Evolutionary conservation across 37 sponge, comb jelly and placozoan genomes (phyloP).

Genomic region (Halisarca cf. caerulea): DNA sequence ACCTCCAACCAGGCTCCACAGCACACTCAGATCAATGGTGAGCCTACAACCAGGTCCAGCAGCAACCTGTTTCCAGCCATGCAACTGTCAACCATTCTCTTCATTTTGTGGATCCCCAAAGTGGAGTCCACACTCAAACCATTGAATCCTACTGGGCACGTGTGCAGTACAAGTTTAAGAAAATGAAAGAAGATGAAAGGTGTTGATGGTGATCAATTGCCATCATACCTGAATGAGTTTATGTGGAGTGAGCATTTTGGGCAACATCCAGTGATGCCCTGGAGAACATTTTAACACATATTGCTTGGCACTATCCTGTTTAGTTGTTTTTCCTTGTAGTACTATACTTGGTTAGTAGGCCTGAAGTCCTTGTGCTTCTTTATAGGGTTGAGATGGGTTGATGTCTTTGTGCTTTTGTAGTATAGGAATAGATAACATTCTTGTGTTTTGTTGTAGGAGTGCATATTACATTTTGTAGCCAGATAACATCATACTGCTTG

Average conservation of each 20-base stretch:
- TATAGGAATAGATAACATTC: no score
- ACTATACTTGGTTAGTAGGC: no score
- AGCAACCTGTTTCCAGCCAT: conserved; percentile 37
- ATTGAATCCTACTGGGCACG: conserved; percentile 73
- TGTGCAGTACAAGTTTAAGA: conserved; percentile 53
- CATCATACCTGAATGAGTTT: neutral
- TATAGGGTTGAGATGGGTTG: no score
- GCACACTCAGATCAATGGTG: conserved; percentile 62
- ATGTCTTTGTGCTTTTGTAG: no score
- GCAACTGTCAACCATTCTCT: conserved; percentile 59
- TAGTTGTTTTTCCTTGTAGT: no score
- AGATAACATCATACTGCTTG: no score
- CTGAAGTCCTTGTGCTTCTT: no score
- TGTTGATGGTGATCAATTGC: neutral
- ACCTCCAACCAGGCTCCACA: conserved; percentile 43
- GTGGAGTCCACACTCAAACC: conserved; percentile 66
- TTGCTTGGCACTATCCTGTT: neutral
- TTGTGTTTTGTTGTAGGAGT: no score
- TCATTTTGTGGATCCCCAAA: conserved; percentile 56
- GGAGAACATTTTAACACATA: neutral
- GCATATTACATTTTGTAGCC: no score
- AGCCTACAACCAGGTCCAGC: conserved; percentile 36
- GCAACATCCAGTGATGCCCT: neutral
- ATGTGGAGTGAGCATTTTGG: conserved; percentile 17
- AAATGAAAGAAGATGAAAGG: conserved; percentile 41